phyloP scores from a whole-genome alignment of 2,888 invertebrate genomes.

The Formica aserva region DNA sequence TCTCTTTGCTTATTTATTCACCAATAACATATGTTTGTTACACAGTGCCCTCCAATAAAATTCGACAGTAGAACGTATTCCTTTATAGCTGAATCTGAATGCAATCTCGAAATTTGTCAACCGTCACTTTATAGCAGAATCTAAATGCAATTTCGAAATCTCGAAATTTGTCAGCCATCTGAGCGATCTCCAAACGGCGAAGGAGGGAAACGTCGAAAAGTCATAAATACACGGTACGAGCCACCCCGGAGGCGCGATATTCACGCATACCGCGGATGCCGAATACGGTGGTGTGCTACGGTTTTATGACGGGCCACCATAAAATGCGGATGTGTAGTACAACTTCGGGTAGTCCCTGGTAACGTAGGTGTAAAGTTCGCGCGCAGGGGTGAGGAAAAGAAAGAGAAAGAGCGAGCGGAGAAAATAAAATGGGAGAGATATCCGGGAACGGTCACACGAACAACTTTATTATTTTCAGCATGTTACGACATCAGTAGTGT shows the following conservation, averaged over 20 bases:
- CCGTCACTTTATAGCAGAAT: neutral
- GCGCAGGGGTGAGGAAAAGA: slow-evolving; percentile 35
- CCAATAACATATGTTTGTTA: neutral
- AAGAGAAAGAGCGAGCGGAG: neutral
- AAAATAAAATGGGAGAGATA: slow-evolving; percentile 37
- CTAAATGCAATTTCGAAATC: slow-evolving; percentile 29
- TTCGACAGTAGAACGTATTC: neutral
- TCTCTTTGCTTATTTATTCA: neutral
- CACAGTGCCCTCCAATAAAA: neutral
- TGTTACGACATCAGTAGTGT: slow-evolving; percentile 56
- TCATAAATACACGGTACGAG: slow-evolving; percentile 68
- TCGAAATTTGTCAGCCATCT: slow-evolving; percentile 44
- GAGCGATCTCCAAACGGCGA: slow-evolving; percentile 12
- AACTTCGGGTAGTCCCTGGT: slow-evolving; percentile 60
- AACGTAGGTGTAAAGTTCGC: slow-evolving; percentile 66
- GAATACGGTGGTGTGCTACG: slow-evolving; percentile 76
- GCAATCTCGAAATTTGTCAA: no score
- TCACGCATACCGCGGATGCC: slow-evolving; percentile 79
- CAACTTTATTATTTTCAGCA: slow-evolving; percentile 76
- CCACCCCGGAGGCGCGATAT: slow-evolving; percentile 75
- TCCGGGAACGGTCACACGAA: slow-evolving; percentile 56
- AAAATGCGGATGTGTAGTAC: slow-evolving; percentile 74
- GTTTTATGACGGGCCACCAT: slow-evolving; percentile 79
- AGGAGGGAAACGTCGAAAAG: slow-evolving; percentile 50
- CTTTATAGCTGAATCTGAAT: no score